Evolutionary conservation across 1,140 invertebrate genomes (phyloP).

Genomic region (Saccostrea echinata): DNA sequence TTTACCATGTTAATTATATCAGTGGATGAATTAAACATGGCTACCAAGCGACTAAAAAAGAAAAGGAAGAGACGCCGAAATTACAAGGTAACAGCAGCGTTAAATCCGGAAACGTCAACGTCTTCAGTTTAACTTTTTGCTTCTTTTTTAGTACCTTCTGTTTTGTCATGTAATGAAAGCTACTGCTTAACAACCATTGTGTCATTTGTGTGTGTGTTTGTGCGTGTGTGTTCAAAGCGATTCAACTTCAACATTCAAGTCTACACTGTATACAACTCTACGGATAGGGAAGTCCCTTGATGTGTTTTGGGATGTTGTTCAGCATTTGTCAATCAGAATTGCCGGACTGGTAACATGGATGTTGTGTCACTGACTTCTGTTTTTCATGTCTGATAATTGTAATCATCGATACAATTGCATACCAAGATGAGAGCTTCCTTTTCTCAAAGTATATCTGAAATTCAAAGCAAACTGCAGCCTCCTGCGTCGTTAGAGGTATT

Average conservation of each 20-base stretch:
- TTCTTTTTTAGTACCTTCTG: not conserved
- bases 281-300: too few relatives aligned
- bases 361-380: not conserved
- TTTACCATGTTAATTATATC: conserved; percentile 25
- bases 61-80: conserved; percentile 7
- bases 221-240: not conserved
- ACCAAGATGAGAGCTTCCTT: not conserved
- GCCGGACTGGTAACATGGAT: not conserved
- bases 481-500: not conserved
- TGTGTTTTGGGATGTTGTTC: not conserved
- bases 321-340: not conserved
- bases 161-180: not conserved
- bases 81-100: not conserved
- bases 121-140: not conserved
- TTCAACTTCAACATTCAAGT: too few relatives aligned
- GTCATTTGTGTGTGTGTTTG: too few relatives aligned
- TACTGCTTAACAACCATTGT: not conserved
- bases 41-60: conserved; percentile 6
- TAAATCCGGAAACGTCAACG: not conserved
- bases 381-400: not conserved
- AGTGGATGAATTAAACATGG: conserved; percentile 30
- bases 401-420: not conserved
- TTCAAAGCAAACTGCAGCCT: not conserved
- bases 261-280: too few relatives aligned
- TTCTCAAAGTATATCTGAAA: not conserved